Evolutionary conservation across 23 tunicate species (phyloP), one percentile per base, ranked within the genome.

Genomic region (Halocynthia aurantium): DNA sequence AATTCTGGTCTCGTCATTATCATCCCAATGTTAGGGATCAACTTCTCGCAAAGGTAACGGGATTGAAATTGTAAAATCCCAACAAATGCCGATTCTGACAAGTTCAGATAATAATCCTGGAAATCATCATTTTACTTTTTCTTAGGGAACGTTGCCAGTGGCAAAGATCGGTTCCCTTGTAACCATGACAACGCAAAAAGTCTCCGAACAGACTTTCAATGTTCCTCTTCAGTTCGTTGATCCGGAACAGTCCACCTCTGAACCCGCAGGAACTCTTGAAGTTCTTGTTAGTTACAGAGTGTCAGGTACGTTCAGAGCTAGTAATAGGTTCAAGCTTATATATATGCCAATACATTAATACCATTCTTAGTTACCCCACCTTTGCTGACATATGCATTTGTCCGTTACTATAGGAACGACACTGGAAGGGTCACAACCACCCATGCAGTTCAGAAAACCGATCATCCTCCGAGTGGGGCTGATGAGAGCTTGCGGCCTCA

Each of bases 1-100:
- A 91, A 79, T 40, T 91, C 63, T 91, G 97, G 97, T 81, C 87
- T 7, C 56, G 97, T 58, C 78, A 51, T 51, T 91, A 85, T 65
- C 78, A 72, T 50, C 80, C 80, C 0, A 90, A 90, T 65, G 86
- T 84, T 55, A 61, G 97, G 31, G 97, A 90, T 67, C 88, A 90
- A 60, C 83, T 90, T 20, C 71, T 82, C 15, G 97, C 97, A 31
- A 84, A 76, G 83, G 97, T 85, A 62, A 31, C 44, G 2, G 44
- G 2, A 31, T 31, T 31, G 2, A 31, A 31, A 31, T 31, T 31
- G 2, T 1, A 31, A 31, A 31, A 31, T 31, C 2, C 44, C 2
- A 31, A 2, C 63, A 31, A 31, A 31, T 31, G 2, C 44, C 44
- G 44, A n/a, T n/a, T n/a, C n/a, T n/a, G n/a, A n/a, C n/a, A n/a